Conservation (phyloP, 1,140 invertebrate genomes). For the Saxidomus purpurata region DNA sequence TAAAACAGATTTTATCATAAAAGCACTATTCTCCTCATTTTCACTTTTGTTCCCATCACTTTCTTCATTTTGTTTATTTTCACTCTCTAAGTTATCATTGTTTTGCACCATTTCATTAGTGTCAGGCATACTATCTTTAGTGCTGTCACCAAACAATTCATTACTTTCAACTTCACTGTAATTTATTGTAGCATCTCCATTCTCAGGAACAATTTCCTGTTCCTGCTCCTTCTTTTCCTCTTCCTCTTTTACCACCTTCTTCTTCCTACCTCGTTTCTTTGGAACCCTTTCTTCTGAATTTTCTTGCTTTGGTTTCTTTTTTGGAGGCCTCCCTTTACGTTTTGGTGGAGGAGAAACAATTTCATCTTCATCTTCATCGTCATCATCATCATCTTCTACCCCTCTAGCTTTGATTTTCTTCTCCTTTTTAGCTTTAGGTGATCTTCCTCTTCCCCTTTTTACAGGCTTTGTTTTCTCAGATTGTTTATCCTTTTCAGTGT, state of each 20-base stretch:
- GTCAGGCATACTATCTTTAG: constrained; percentile 62
- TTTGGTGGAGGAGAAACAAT: neutral
- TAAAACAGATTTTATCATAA: constrained; percentile 5
- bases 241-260: constrained; percentile 43
- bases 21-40: constrained; percentile 32
- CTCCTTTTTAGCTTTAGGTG: constrained; percentile 50
- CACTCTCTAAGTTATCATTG: constrained; percentile 36
- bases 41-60: constrained; percentile 54
- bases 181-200: constrained; percentile 64
- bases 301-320: constrained; percentile 40
- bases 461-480: constrained; percentile 38
- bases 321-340: constrained; percentile 28
- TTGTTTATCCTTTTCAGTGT: constrained; percentile 48
- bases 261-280: constrained; percentile 55
- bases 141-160: constrained; percentile 64
- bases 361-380: constrained; percentile 50
- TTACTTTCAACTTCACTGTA: constrained; percentile 68
- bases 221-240: constrained; percentile 59
- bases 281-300: constrained; percentile 25
- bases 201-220: constrained; percentile 52
- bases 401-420: constrained; percentile 30
- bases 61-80: constrained; percentile 10
- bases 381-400: constrained; percentile 40
- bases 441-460: constrained; percentile 52
- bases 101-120: constrained; percentile 26